Base-by-base conservation (phyloP, 2,888 invertebrate species). In the Hypena proboscidalis region DNA sequence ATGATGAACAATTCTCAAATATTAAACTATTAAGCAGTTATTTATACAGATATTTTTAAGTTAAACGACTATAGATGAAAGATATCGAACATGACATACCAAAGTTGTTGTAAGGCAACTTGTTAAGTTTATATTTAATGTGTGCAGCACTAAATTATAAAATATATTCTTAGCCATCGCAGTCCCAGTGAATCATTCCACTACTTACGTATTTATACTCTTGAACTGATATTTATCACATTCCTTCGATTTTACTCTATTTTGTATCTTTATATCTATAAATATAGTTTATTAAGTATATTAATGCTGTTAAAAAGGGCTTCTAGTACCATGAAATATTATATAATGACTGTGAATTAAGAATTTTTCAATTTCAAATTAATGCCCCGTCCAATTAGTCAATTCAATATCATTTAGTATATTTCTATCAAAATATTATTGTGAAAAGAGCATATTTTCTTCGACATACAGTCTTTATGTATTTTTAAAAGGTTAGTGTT, bases 171-270 rank as follows among this genome's bases (percentile, higher is more conserved):
- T 45, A 47, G 32, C 13, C 14, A 39, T 34, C 35, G 39, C 35
- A 27, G 23, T 35, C 57, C 67, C 66, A 70, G 72, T 76, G 66
- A 67, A 60, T 64, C 74, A 75, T 76, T 76, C 76, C 74, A 71
- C 50, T 50, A 49, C 44, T 40, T 46, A 47, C 41, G 25, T 42
- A 40, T 31, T 34, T 35, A 22, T 48, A 32, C 11, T 44, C 38
- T 33, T 8, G 34, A 51, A 41, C 47, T 38, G 44, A 58, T 72
- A 68, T 67, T 63, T 58, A 56, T 58, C 21, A 67, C 74, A 76
- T 76, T 76, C 74, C 72, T 58, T 59, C 15, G 5, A 51, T 32
- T 31, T 52, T 54, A 30, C 22, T 48, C 15, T 48, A 20, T 20
- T 32, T n/a, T 14, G n/a, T 38, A 19, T 6, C 17, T 42, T 39